Evolutionary conservation across 2,113 vertebrate species (phyloP).

Genomic region (Rhadina sibilatrix): DNA sequence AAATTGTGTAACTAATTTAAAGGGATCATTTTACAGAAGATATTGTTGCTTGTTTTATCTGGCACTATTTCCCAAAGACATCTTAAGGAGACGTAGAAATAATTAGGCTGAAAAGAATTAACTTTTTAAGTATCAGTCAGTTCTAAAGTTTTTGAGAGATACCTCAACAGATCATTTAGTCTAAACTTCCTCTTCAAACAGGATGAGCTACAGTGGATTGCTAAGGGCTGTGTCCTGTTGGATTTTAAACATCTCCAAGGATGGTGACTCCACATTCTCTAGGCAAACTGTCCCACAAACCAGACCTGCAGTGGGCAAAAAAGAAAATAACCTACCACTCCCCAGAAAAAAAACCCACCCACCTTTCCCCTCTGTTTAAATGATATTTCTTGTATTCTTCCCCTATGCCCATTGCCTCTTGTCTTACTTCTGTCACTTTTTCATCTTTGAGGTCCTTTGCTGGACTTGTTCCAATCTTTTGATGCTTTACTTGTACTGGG

Average conservation of each 20-base stretch:
- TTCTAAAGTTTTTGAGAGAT: neutral
- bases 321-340: neutral
- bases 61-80: neutral
- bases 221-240: neutral
- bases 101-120: neutral
- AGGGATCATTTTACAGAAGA: neutral
- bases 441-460: neutral
- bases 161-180: neutral
- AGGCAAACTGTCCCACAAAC: neutral
- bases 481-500: neutral
- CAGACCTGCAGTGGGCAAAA: fast-evolving
- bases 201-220: neutral
- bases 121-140: neutral
- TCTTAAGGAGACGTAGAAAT: neutral
- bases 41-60: neutral
- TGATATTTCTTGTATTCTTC: neutral
- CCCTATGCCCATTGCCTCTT: neutral
- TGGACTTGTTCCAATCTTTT: neutral
- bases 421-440: neutral
- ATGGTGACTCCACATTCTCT: neutral
- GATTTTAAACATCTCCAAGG: neutral
- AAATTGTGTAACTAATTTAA: neutral
- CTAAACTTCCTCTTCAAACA: neutral
- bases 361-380: neutral
- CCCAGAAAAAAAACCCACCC: fast-evolving